phyloP scores from a whole-genome alignment of 2,888 invertebrate genomes.

The Cybosia mesomella region DNA sequence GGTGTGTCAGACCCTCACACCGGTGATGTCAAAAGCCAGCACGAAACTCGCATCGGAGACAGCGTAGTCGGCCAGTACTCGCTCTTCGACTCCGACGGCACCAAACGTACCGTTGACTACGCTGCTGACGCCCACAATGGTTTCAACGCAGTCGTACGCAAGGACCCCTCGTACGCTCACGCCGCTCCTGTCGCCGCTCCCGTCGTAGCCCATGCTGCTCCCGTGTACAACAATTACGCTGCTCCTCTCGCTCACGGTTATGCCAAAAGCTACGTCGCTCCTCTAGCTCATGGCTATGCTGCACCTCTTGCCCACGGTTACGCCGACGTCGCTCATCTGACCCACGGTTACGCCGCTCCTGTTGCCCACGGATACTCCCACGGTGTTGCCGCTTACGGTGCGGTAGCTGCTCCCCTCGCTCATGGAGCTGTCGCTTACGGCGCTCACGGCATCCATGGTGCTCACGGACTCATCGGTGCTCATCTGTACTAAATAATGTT shows the following conservation, averaged over 20 bases:
- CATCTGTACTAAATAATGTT: slow-evolving; percentile 55
- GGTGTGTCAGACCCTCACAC: slow-evolving; percentile 83
- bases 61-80: slow-evolving; percentile 85
- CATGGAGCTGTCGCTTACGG: slow-evolving; percentile 33
- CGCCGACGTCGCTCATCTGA: slow-evolving; percentile 29
- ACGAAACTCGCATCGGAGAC: slow-evolving; percentile 88
- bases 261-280: slow-evolving; percentile 46
- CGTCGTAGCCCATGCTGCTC: slow-evolving; percentile 50
- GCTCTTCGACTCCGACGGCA: slow-evolving; percentile 87
- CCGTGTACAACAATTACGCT: not conserved
- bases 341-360: slow-evolving; percentile 12
- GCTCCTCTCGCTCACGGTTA: not conserved
- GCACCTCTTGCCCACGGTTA: too few relatives aligned
- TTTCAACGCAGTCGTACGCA: slow-evolving; percentile 86
- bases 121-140: slow-evolving; percentile 83
- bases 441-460: slow-evolving; percentile 27
- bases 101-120: slow-evolving; percentile 88
- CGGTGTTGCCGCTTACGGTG: too few relatives aligned
- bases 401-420: slow-evolving; percentile 31
- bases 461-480: slow-evolving; percentile 46
- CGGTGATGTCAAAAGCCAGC: slow-evolving; percentile 86
- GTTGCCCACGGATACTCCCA: too few relatives aligned
- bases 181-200: slow-evolving; percentile 64
- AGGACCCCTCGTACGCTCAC: slow-evolving; percentile 72
- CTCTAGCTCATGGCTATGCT: slow-evolving; percentile 42